phyloP scores from a whole-genome alignment of 2,113 vertebrate species.

The Perccottus glenii region DNA sequence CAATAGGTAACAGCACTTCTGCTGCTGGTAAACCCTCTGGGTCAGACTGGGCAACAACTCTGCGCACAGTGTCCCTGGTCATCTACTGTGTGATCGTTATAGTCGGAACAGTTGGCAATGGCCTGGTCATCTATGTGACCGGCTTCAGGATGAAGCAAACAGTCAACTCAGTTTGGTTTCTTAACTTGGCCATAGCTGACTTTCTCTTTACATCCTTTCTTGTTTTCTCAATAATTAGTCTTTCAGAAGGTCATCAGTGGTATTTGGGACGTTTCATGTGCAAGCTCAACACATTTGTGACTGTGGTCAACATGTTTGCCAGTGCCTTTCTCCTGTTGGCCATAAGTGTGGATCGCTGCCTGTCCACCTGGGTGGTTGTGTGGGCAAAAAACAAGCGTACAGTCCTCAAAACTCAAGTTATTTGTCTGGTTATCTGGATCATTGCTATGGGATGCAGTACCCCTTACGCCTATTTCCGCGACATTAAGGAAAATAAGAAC shows the following conservation, averaged over 20 bases:
- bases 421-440: conserved; percentile 57
- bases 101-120: conserved; percentile 68
- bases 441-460: conserved; percentile 42
- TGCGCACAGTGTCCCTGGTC: background rate
- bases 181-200: conserved; percentile 77
- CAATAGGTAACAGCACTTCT: background rate
- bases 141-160: conserved; percentile 75
- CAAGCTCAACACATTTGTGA: conserved; percentile 55
- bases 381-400: conserved; percentile 77
- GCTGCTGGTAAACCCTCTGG: fast-evolving
- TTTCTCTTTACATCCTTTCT: conserved; percentile 67
- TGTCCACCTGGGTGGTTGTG: conserved; percentile 63
- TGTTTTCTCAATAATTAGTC: conserved; percentile 42
- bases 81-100: conserved; percentile 55
- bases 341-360: conserved; percentile 79
- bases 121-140: conserved; percentile 77
- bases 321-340: conserved; percentile 70
- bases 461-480: conserved; percentile 37
- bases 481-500: fast-evolving
- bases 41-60: fast-evolving
- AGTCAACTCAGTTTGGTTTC: conserved; percentile 72
- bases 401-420: conserved; percentile 34
- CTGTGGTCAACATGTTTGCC: conserved; percentile 66
- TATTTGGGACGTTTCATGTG: conserved; percentile 67
- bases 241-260: conserved; percentile 43